A percentile compares a stretch with the other conserved stretches of the same genome.
phyloP scores from a whole-genome alignment of 2,888 invertebrate species.

The Sphaerophoria rueppellii region DNA sequence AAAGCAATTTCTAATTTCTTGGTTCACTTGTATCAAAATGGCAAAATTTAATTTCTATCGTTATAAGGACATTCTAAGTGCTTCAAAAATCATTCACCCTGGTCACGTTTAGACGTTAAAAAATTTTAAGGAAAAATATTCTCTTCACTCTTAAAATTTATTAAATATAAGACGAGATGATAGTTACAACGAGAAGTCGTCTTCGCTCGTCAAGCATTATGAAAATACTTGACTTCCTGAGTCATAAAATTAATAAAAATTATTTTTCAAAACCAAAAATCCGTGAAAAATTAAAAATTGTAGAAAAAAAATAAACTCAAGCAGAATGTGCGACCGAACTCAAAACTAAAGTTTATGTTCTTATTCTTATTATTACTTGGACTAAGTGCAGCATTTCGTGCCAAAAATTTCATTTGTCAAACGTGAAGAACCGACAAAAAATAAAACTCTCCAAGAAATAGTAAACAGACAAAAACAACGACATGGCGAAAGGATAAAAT shows the following conservation, averaged over 20 bases:
- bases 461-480: not conserved
- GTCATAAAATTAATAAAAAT: no score
- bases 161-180: not conserved
- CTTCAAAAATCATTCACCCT: constrained; percentile 25
- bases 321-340: not conserved
- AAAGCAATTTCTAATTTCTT: not conserved
- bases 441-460: not conserved
- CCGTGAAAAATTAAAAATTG: not conserved
- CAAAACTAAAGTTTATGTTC: constrained; percentile 38
- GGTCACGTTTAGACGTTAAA: constrained; percentile 38
- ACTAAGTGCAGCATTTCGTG: constrained; percentile 39
- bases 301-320: not conserved
- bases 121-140: not conserved
- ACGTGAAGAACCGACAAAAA: not conserved
- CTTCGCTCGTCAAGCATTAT: constrained; percentile 3
- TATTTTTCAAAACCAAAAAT: no score
- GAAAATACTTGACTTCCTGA: constrained; percentile 13
- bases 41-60: not conserved
- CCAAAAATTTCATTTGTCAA: constrained; percentile 41
- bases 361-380: constrained; percentile 13
- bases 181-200: not conserved
- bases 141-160: not conserved
- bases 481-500: constrained; percentile 8
- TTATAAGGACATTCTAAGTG: constrained; percentile 7
- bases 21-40: not conserved